Evolutionary conservation across 2,797 vertebrate genomes (phyloP), one percentile per base, ranked within the genome.

Genomic region (Gallinago nigripennis): DNA sequence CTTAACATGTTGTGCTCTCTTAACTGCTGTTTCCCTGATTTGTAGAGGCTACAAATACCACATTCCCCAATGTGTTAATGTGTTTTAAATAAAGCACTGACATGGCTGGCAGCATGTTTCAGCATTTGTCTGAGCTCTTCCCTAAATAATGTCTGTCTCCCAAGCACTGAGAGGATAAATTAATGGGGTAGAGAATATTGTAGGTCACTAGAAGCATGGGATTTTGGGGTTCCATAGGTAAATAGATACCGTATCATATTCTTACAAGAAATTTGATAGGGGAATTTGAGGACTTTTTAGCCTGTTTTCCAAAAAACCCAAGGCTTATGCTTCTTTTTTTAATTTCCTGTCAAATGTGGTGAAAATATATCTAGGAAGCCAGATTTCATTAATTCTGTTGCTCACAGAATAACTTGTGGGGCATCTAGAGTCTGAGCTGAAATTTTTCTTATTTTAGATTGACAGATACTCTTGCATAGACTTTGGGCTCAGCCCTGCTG

Each of bases 61-160:
- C 85, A 46, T 84, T 86, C 43, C 46, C 45, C 77, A 37, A 58
- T 37, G 82, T 90, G 92, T 86, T 83, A 81, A 91, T 84, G 81
- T 88, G 88, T 82, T 87, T 93, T 82, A 85, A 92, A 89, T 92
- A 90, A 93, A 84, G 71, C 72, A 82, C 56, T 94, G 94, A 56
- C 86, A 71, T 17, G 92, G 88, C 93, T 94, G 93, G 93, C 92
- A 93, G 88, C 86, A 57, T 56, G 78, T 84, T 95, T 90, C 81
- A 93, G 90, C 88, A 65, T 91, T 94, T 90, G 83, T 90, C 90
- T 94, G 71, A 85, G 66, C 69, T 68, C 63, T 69, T 93, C 81
- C 75, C 68, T 68, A 90, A 94, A 82, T 86, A 68, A 82, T 82
- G 75, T 80, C 92, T 90, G 70, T 85, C 88, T 93, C 54, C 27